Conservation (phyloP, 2,888 invertebrate species). For the Cordylochernes scorpioides region DNA sequence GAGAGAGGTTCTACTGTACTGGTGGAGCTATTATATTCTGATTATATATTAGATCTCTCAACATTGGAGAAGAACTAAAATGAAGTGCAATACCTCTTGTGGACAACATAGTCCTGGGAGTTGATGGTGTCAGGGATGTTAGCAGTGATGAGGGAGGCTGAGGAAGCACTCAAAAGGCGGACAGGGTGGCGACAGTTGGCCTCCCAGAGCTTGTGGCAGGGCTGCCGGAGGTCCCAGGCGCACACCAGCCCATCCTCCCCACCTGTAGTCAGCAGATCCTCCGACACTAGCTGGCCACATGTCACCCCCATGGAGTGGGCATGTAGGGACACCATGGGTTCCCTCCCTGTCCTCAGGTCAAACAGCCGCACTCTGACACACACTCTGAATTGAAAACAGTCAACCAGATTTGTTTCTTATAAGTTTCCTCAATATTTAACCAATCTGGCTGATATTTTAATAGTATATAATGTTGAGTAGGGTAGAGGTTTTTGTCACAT, state of each 20-base stretch:
- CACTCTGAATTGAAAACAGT: no score
- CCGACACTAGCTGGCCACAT: neutral
- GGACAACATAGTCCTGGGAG: constrained; percentile 1
- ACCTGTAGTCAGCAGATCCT: constrained; percentile 2
- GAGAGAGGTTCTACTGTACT: neutral
- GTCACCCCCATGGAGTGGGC: constrained; percentile 1
- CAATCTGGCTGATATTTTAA: no score
- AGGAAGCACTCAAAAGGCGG: neutral
- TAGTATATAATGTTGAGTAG: no score
- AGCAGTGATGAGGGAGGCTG: neutral
- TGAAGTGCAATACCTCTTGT: neutral
- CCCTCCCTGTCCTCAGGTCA: neutral
- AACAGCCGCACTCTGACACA: constrained; percentile 1
- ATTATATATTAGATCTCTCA: neutral
- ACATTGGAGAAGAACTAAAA: neutral
- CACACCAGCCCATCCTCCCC: constrained; percentile 2
- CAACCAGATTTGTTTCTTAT: no score
- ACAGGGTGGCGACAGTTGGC: neutral
- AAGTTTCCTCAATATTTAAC: no score
- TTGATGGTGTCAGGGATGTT: neutral
- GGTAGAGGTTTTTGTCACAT: no score
- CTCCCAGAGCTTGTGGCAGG: constrained; percentile 1
- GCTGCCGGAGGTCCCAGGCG: constrained; percentile 1
- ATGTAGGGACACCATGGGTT: neutral
- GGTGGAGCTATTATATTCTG: neutral